A percentile compares a stretch with the other conserved stretches of the same genome.
Conservation (phyloP, 2,797 vertebrate genomes). For the Gymnodraco acuticeps region DNA sequence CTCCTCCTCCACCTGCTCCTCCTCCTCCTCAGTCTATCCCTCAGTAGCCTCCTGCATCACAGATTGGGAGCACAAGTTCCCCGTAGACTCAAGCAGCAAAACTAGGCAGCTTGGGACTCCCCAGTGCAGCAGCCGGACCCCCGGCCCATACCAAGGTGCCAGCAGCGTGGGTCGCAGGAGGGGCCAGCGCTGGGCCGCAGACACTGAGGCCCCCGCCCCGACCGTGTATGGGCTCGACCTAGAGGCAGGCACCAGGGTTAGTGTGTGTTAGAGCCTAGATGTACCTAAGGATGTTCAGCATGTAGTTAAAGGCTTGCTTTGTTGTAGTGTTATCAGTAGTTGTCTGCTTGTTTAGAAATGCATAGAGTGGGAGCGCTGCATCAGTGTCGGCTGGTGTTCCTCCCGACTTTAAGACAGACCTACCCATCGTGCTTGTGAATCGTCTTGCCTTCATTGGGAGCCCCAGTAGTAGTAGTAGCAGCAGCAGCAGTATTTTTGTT, state of each 20-base stretch:
- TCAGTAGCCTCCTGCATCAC: slow-evolving; percentile 95
- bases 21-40: slow-evolving; percentile 83
- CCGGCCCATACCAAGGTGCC: slow-evolving; percentile 57
- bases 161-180: slow-evolving; percentile 82
- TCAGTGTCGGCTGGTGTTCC: neutral
- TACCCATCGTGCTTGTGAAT: slow-evolving; percentile 31
- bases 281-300: slow-evolving; percentile 13
- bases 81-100: slow-evolving; percentile 79
- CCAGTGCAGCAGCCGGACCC: slow-evolving; percentile 74
- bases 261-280: slow-evolving; percentile 77
- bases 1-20: slow-evolving; percentile 24
- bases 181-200: slow-evolving; percentile 85
- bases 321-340: slow-evolving; percentile 32
- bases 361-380: slow-evolving; percentile 36
- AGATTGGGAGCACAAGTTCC: slow-evolving; percentile 93
- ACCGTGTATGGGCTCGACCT: slow-evolving; percentile 84
- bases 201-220: slow-evolving; percentile 75
- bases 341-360: slow-evolving; percentile 48
- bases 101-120: slow-evolving; percentile 76
- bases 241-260: slow-evolving; percentile 91
- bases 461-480: neutral
- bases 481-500: neutral
- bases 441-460: slow-evolving; percentile 28
- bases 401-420: neutral
- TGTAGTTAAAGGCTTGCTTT: slow-evolving; percentile 17